Percentiles rank a stretch among this genome's conserved stretches.
Evolutionary conservation across 2,888 invertebrate genomes (phyloP).

Genomic region (Eulithis testata): DNA sequence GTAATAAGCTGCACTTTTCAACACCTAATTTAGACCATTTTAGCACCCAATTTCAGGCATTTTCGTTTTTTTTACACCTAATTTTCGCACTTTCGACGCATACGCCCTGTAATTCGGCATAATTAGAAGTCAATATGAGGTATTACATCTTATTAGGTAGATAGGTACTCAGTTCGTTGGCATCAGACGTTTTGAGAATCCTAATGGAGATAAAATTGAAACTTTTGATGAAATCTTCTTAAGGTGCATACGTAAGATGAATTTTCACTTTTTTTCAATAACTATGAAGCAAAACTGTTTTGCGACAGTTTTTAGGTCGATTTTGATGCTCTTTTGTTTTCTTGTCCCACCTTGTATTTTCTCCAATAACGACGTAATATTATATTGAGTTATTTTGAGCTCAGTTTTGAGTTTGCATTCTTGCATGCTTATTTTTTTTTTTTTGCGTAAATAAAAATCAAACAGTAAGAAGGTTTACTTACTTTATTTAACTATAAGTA

Average conservation of each 20-base stretch:
- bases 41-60: constrained; percentile 64
- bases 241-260: not conserved
- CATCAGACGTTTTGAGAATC: constrained; percentile 14
- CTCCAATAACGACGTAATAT: no score
- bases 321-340: no score
- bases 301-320: no score
- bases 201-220: constrained; percentile 18
- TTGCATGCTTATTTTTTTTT: no score
- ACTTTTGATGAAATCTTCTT: not conserved
- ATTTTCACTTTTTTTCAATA: no score
- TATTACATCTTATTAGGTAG: constrained; percentile 35
- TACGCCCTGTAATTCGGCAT: constrained; percentile 66
- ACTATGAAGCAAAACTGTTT: no score
- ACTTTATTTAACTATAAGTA: no score
- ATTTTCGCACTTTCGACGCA: constrained; percentile 70
- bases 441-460: no score
- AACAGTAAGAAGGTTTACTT: no score
- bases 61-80: constrained; percentile 64
- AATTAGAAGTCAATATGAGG: constrained; percentile 59
- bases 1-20: constrained; percentile 45
- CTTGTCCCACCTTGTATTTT: no score
- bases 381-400: no score
- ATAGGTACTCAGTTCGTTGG: constrained; percentile 30
- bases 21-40: constrained; percentile 48
- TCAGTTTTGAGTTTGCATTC: no score